Evolutionary conservation across 2,113 vertebrate species (phyloP).

Genomic region (Tapirus terrestris): DNA sequence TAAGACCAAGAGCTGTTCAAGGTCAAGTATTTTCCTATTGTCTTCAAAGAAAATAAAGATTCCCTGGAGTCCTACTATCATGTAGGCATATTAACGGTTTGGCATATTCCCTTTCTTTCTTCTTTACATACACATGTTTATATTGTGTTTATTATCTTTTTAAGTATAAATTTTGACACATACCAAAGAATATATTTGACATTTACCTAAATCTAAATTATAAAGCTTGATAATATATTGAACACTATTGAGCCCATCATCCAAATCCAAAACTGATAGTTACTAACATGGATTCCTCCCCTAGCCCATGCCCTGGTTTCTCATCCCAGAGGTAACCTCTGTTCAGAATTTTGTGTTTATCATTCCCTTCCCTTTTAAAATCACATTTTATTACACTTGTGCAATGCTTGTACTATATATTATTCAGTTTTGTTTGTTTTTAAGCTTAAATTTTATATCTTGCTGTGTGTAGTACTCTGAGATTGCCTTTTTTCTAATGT

Average conservation of each 20-base stretch:
- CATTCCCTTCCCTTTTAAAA: not conserved
- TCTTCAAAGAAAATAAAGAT: not conserved
- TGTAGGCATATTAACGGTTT: not conserved
- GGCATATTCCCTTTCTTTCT: not conserved
- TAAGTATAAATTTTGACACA: not conserved
- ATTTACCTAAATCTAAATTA: not conserved
- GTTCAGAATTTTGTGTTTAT: conserved; percentile 1
- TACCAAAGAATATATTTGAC: not conserved
- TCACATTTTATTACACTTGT: not conserved
- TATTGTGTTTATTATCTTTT: not conserved
- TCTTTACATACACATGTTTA: not conserved
- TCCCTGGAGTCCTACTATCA: not conserved
- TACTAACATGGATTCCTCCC: not conserved
- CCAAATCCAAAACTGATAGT: not conserved
- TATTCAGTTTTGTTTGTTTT: not conserved
- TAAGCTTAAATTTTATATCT: not conserved
- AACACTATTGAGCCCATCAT: not conserved
- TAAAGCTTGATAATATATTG: not conserved
- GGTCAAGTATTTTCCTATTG: not conserved
- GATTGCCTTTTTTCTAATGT: not conserved
- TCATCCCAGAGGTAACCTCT: not conserved
- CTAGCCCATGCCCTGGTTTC: not conserved
- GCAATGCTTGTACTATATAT: not conserved
- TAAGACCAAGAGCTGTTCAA: not conserved
- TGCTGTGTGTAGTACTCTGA: not conserved